Evolutionary conservation across 2,797 vertebrate genomes (phyloP).

Genomic region (Meriones psammophilus): DNA sequence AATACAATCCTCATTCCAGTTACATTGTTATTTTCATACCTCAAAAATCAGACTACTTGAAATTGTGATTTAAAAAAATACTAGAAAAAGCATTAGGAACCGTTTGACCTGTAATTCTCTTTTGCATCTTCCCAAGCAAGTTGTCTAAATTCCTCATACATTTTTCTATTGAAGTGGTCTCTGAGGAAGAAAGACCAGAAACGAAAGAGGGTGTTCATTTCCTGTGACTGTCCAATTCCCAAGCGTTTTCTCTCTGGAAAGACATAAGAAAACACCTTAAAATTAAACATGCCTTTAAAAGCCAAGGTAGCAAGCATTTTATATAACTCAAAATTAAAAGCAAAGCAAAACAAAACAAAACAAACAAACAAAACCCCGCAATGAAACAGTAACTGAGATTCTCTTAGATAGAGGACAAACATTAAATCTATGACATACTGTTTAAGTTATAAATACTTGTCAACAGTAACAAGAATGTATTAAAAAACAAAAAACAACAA

Average conservation of each 20-base stretch:
- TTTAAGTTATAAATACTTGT: constrained; percentile 41
- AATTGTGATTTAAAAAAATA: not conserved
- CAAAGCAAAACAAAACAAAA: not conserved
- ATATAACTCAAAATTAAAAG: constrained; percentile 33
- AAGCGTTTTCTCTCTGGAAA: constrained; percentile 95
- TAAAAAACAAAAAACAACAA: not conserved
- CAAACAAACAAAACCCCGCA: not conserved
- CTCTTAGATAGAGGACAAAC: constrained; percentile 42
- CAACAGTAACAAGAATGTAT: constrained; percentile 8
- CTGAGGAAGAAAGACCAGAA: constrained; percentile 99
- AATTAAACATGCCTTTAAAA: constrained; percentile 44
- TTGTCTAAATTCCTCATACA: constrained; percentile 98
- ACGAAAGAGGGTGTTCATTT: constrained; percentile 99
- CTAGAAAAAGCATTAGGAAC: not conserved
- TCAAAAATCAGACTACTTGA: constrained; percentile 49
- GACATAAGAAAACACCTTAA: not conserved
- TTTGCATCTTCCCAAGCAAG: constrained; percentile 95
- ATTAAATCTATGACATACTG: constrained; percentile 2
- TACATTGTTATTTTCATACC: not conserved
- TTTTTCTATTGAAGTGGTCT: constrained; percentile 97
- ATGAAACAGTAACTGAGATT: constrained; percentile 52
- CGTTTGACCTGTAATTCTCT: constrained; percentile 94
- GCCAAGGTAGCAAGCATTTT: constrained; percentile 47
- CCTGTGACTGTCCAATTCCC: constrained; percentile 96
- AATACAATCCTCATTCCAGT: not conserved